Evolutionary conservation across 2,888 invertebrate species (phyloP).

Genomic region (Ophion slaviceki): DNA sequence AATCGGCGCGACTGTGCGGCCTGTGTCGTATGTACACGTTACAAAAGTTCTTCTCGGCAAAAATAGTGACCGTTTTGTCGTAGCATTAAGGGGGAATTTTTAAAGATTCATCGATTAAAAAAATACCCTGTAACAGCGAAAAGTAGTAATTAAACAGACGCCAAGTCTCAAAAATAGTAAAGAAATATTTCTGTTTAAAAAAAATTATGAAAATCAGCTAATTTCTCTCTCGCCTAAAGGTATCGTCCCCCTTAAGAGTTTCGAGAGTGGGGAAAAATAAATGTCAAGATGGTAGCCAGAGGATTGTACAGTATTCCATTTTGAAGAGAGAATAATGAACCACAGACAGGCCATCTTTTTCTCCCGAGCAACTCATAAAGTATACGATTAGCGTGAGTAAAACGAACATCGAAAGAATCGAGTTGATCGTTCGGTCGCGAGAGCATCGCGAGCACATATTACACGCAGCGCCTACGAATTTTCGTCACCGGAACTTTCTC

Average conservation of each 20-base stretch:
- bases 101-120: too few species aligned
- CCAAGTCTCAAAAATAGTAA: too few species aligned
- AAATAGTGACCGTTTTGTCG: too few species aligned
- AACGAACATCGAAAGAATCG: slow-evolving; percentile 19
- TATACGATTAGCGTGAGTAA: slow-evolving; percentile 45
- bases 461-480: slow-evolving; percentile 53
- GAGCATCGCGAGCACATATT: slow-evolving; percentile 31
- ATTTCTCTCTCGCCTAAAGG: too few species aligned
- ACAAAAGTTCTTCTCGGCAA: neutral
- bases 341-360: neutral
- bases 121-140: too few species aligned
- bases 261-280: neutral
- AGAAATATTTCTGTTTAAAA: too few species aligned
- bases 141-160: too few species aligned
- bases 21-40: too few species aligned
- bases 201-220: too few species aligned
- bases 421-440: slow-evolving; percentile 14
- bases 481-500: slow-evolving; percentile 56
- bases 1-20: too few species aligned
- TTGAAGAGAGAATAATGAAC: neutral
- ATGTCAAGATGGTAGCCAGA: neutral
- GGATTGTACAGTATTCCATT: neutral
- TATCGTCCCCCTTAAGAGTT: too few species aligned
- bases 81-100: too few species aligned
- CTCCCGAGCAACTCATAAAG: slow-evolving; percentile 4